A percentile compares a stretch with the other conserved stretches of the same genome.
Evolutionary conservation across 2,113 vertebrate species (phyloP).

Genomic region (Passerina amoena): DNA sequence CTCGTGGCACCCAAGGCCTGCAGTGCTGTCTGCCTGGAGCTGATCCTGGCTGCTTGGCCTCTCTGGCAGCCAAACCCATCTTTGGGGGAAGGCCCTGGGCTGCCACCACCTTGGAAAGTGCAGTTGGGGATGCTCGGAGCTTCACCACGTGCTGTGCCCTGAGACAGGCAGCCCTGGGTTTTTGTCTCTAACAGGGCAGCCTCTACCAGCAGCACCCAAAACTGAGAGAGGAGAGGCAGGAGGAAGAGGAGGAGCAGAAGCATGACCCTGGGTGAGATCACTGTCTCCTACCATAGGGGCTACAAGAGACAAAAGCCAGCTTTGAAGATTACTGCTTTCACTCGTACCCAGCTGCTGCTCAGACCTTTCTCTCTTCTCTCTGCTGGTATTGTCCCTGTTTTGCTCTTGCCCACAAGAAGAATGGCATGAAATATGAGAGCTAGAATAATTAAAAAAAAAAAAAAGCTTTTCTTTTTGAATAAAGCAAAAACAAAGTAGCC

Average conservation of each 20-base stretch:
- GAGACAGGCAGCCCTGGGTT: neutral
- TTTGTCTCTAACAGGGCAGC: neutral
- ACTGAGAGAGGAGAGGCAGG: neutral
- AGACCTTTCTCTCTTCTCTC: neutral
- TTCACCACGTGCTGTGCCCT: neutral
- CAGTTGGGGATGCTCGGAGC: neutral
- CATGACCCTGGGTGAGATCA: neutral
- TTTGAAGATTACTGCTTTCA: neutral
- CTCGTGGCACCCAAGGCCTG: neutral
- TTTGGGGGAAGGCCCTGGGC: neutral
- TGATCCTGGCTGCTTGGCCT: neutral
- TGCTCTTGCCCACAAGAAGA: neutral
- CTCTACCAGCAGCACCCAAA: neutral
- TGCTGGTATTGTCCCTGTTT: neutral
- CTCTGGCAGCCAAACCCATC: neutral
- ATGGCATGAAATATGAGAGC: neutral
- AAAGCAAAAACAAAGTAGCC: neutral
- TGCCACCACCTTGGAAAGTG: neutral
- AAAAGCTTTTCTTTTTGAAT: neutral
- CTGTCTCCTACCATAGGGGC: rapidly evolving
- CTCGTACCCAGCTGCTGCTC: neutral
- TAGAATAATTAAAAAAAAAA: neutral
- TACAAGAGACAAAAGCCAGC: neutral
- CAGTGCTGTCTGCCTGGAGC: neutral
- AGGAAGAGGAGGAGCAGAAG: neutral